Evolutionary conservation across 53 echinoderm and acorn worm species (phyloP).

Genomic region (Paracentrotus lividus): DNA sequence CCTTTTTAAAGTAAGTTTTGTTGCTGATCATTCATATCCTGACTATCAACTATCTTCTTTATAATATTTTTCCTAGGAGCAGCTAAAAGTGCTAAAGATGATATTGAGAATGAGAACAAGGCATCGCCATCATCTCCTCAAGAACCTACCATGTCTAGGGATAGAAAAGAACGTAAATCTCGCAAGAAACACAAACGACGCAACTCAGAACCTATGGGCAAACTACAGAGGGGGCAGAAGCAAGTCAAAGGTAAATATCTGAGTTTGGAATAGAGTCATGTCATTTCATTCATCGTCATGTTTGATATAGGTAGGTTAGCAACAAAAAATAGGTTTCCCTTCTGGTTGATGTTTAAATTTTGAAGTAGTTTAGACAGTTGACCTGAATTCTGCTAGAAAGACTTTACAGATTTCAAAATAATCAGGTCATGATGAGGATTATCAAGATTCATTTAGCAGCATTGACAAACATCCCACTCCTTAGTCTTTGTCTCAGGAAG

Average conservation of each 20-base stretch:
- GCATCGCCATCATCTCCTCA: slow-evolving; percentile 27
- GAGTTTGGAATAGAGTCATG: not conserved
- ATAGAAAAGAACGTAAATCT: slow-evolving; percentile 86
- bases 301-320: not conserved
- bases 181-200: slow-evolving; percentile 85
- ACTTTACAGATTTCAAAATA: not conserved
- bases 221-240: slow-evolving; percentile 89
- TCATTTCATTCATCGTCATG: slow-evolving; percentile 24
- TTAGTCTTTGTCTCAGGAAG: not conserved
- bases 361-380: not conserved
- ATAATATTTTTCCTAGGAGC: not conserved
- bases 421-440: not conserved
- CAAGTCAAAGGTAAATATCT: slow-evolving; percentile 93
- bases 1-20: not conserved
- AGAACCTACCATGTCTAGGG: slow-evolving; percentile 71
- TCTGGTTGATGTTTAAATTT: not conserved
- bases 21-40: not conserved
- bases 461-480: not conserved
- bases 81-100: slow-evolving; percentile 76
- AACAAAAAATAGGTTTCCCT: not conserved
- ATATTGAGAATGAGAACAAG: slow-evolving; percentile 71
- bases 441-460: not conserved
- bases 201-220: slow-evolving; percentile 94
- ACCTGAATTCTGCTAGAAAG: not conserved
- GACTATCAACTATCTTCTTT: not conserved